A percentile compares a stretch with the other conserved stretches of the same genome.
Evolutionary conservation across 1,140 invertebrate genomes (phyloP).

Genomic region (Mactra quadrangularis): DNA sequence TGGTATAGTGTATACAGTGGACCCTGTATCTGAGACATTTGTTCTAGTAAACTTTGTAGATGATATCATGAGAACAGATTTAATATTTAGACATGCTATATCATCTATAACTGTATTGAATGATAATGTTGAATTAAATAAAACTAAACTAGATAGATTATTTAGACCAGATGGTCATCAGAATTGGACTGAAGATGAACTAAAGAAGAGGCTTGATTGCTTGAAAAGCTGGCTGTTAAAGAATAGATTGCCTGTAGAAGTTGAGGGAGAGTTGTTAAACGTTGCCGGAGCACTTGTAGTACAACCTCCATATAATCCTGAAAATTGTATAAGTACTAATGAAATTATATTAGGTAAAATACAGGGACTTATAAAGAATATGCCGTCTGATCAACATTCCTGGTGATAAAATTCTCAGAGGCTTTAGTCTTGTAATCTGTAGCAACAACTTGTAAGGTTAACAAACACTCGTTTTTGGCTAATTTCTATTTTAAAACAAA

Average conservation of each 20-base stretch:
- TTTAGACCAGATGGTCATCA: slow-evolving; percentile 67
- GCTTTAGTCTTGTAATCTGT: not conserved
- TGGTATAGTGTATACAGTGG: slow-evolving; percentile 82
- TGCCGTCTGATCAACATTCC: slow-evolving; percentile 78
- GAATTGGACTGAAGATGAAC: slow-evolving; percentile 68
- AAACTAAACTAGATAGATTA: slow-evolving; percentile 70
- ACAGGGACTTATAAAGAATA: slow-evolving; percentile 81
- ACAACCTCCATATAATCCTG: slow-evolving; percentile 78
- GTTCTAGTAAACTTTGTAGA: slow-evolving; percentile 73
- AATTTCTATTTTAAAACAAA: too few species aligned
- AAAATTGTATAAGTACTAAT: slow-evolving; percentile 81
- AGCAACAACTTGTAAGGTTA: too few species aligned
- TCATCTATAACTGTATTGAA: slow-evolving; percentile 67
- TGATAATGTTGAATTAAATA: slow-evolving; percentile 67
- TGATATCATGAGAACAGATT: slow-evolving; percentile 64
- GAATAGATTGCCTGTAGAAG: slow-evolving; percentile 77
- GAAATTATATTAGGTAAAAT: slow-evolving; percentile 82
- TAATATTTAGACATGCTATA: slow-evolving; percentile 74
- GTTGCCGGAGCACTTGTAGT: slow-evolving; percentile 80
- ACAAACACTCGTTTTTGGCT: too few species aligned
- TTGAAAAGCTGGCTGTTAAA: slow-evolving; percentile 80
- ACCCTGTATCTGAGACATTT: slow-evolving; percentile 80
- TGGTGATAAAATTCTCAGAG: slow-evolving; percentile 60
- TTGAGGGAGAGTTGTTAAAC: slow-evolving; percentile 71
- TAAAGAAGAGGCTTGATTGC: slow-evolving; percentile 70